Conservation (phyloP, 2,797 vertebrate genomes). For the Steatocranus sp. region DNA sequence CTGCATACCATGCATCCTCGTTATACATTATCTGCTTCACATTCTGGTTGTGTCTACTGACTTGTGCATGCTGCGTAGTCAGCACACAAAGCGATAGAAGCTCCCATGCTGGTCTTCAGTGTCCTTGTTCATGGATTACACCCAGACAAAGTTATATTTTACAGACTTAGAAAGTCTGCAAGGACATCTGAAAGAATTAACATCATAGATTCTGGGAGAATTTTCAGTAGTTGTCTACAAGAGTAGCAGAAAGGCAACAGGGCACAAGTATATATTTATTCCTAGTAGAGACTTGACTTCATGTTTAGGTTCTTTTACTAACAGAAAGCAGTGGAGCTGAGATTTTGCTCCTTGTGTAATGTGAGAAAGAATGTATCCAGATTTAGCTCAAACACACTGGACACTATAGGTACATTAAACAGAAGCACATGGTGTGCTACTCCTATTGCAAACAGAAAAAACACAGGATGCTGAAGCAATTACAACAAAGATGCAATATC, state of each 20-base stretch:
- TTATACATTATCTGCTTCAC: conserved; percentile 8
- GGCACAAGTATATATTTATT: neutral
- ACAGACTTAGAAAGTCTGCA: neutral
- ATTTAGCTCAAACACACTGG: neutral
- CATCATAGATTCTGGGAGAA: neutral
- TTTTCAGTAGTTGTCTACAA: neutral
- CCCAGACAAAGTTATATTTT: neutral
- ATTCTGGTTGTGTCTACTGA: neutral
- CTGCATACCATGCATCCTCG: neutral
- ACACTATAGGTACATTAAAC: neutral
- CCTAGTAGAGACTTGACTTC: neutral
- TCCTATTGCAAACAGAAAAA: neutral
- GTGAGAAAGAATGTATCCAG: too few relatives aligned
- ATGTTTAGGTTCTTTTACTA: neutral
- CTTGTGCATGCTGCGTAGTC: neutral
- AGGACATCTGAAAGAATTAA: neutral
- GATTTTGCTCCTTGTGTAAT: too few relatives aligned
- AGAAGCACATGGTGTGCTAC: neutral
- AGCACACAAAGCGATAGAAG: neutral
- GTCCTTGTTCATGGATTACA: neutral
- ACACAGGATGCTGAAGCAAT: neutral
- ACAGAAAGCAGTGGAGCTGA: neutral
- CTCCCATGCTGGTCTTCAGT: neutral
- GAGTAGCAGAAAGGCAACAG: neutral
- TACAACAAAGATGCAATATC: neutral